Conservation (phyloP, 2,113 vertebrate species). For the Nycticebus coucang region DNA sequence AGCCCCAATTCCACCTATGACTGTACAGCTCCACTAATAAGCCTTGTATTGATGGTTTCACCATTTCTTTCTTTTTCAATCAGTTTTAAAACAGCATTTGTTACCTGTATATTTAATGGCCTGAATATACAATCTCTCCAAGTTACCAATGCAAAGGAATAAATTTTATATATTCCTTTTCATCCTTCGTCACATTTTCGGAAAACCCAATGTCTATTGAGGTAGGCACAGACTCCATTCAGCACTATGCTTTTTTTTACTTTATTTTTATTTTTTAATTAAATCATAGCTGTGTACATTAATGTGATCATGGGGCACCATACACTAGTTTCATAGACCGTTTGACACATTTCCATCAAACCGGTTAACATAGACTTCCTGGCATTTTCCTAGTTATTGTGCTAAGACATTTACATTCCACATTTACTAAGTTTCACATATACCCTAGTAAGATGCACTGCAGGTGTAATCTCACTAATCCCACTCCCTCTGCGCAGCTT, state of each 20-base stretch:
- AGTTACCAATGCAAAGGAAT: conserved; percentile 94
- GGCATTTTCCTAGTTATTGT: too few relatives aligned
- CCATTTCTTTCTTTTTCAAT: conserved; percentile 99
- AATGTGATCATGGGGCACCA: too few relatives aligned
- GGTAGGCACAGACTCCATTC: conserved; percentile 99
- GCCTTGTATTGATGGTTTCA: conserved; percentile 98
- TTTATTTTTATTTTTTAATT: too few relatives aligned
- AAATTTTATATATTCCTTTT: conserved; percentile 99
- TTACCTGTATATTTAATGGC: conserved; percentile 99
- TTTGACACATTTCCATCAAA: too few relatives aligned
- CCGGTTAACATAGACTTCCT: too few relatives aligned
- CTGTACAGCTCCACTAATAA: conserved; percentile 99
- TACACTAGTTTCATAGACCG: too few relatives aligned
- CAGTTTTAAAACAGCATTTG: conserved; percentile 98
- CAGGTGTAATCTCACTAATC: too few relatives aligned
- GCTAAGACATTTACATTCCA: too few relatives aligned
- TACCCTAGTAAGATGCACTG: too few relatives aligned
- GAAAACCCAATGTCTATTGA: conserved; percentile 99
- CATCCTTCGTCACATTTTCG: conserved; percentile 98
- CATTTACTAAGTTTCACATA: too few relatives aligned
- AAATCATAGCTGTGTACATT: too few relatives aligned
- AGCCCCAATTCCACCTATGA: conserved; percentile 97
- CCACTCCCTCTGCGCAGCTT: too few relatives aligned
- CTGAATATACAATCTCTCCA: conserved; percentile 99
- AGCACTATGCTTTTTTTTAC: conserved; percentile 99